Conservation (phyloP, 2,888 invertebrate genomes). For the Physocephala rufipes region DNA sequence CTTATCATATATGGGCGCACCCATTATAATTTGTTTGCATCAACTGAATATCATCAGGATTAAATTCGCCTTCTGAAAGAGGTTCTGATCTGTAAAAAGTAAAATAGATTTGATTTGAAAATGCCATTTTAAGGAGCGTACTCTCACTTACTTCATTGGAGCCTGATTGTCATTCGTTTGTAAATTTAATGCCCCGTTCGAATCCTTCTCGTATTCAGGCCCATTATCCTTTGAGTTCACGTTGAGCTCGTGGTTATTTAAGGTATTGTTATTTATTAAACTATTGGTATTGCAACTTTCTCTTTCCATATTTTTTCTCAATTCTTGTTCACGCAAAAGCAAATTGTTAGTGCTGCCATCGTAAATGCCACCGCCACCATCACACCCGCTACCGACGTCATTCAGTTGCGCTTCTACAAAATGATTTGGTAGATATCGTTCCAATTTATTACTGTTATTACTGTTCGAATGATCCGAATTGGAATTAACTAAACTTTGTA, state of each 20-base stretch:
- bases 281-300: slow-evolving; percentile 35
- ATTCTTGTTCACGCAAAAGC: slow-evolving; percentile 50
- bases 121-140: not conserved
- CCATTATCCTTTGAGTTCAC: slow-evolving; percentile 44
- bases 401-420: slow-evolving; percentile 63
- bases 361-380: slow-evolving; percentile 48
- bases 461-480: slow-evolving; percentile 59
- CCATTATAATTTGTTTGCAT: slow-evolving; percentile 65
- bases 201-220: slow-evolving; percentile 56
- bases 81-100: slow-evolving; percentile 57
- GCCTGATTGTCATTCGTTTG: slow-evolving; percentile 58
- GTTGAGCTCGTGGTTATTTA: slow-evolving; percentile 23
- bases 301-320: slow-evolving; percentile 45
- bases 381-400: slow-evolving; percentile 53
- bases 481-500: slow-evolving; percentile 53
- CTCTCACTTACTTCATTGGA: slow-evolving; percentile 58
- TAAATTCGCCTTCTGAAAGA: slow-evolving; percentile 62
- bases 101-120: not conserved
- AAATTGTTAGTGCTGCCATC: slow-evolving; percentile 52
- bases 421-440: slow-evolving; percentile 62
- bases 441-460: slow-evolving; percentile 56
- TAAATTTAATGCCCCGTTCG: slow-evolving; percentile 57
- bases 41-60: slow-evolving; percentile 63
- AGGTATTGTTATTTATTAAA: slow-evolving; percentile 32
- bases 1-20: slow-evolving; percentile 46